These are phyloP conservation scores for Craterocephalus amniculus DNA, from an alignment of 2,797 vertebrate genomes.

Conservation along the genomic window DNA sequence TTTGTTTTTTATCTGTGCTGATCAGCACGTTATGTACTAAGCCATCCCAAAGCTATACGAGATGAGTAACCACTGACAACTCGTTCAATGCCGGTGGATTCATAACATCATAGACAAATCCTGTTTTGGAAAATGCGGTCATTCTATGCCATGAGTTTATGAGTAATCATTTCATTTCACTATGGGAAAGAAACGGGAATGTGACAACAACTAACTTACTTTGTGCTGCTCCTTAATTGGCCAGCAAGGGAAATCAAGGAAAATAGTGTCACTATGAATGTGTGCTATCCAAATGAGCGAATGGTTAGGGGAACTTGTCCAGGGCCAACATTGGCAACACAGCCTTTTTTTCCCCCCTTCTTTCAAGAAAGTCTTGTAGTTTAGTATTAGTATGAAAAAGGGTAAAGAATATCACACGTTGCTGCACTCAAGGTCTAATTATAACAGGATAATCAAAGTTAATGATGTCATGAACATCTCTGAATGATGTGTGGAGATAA, in stretches of 20 bases:
- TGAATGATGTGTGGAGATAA: slow-evolving; percentile 25
- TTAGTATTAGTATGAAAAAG: slow-evolving; percentile 30
- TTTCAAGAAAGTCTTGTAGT: slow-evolving; percentile 59
- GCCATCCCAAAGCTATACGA: slow-evolving; percentile 13
- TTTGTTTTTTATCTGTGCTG: slow-evolving; percentile 33
- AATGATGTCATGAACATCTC: slow-evolving; percentile 45
- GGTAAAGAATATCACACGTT: slow-evolving; percentile 35
- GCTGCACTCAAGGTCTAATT: slow-evolving; percentile 40
- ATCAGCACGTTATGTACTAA: slow-evolving; percentile 10
- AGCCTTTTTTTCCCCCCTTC: slow-evolving; percentile 80
- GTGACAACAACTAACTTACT: slow-evolving; percentile 72
- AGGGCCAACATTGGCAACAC: slow-evolving; percentile 83
- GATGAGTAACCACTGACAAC: slow-evolving; percentile 1
- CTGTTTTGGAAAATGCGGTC: slow-evolving; percentile 32
- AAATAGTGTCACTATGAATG: slow-evolving; percentile 86
- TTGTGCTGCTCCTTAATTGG: slow-evolving; percentile 90
- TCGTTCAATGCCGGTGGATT: slow-evolving; percentile 13
- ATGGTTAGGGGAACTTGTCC: slow-evolving; percentile 82
- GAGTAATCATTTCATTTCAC: slow-evolving; percentile 67
- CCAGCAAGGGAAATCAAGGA: slow-evolving; percentile 90
- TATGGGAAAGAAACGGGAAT: slow-evolving; percentile 58
- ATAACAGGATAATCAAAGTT: slow-evolving; percentile 38
- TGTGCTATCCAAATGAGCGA: slow-evolving; percentile 80
- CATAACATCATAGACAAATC: slow-evolving; percentile 29
- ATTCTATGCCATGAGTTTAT: slow-evolving; percentile 55